A percentile compares a stretch with the other conserved stretches of the same genome.
phyloP scores from a whole-genome alignment of 2,113 vertebrate genomes.

The Cyphomyrus discorhynchus region DNA sequence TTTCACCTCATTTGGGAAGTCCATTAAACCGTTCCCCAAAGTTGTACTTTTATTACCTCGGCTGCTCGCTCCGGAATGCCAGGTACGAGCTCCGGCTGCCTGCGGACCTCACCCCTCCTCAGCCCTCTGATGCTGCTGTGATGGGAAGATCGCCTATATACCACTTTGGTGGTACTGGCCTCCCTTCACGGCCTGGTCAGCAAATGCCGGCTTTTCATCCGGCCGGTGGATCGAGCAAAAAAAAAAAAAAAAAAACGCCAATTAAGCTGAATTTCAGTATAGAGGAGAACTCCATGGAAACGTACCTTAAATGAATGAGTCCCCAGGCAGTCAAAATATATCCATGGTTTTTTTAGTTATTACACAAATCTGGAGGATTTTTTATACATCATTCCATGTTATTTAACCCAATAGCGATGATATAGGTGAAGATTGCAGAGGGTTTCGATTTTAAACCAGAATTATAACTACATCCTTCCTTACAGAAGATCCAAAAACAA shows the following conservation, averaged over 20 bases:
- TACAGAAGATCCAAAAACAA: not conserved
- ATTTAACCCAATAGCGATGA: not conserved
- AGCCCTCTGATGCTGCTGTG: not conserved
- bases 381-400: not conserved
- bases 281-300: not conserved
- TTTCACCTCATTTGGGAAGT: conserved; percentile 19
- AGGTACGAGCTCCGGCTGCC: not conserved
- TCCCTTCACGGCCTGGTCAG: not conserved
- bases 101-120: not conserved
- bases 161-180: not conserved
- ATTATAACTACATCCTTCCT: not conserved
- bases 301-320: not conserved
- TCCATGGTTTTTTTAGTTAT: not conserved
- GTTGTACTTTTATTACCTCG: conserved; percentile 5
- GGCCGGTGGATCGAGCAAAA: not conserved
- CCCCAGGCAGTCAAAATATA: not conserved
- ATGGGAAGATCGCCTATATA: no score
- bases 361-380: not conserved
- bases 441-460: not conserved
- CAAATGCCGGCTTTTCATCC: not conserved
- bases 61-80: not conserved
- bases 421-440: not conserved
- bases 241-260: not conserved
- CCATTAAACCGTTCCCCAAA: conserved; percentile 11
- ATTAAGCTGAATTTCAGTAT: not conserved